A percentile compares a stretch with the other conserved stretches of the same genome.
Evolutionary conservation across 2,113 vertebrate species (phyloP).

Genomic region (Sander vitreus): DNA sequence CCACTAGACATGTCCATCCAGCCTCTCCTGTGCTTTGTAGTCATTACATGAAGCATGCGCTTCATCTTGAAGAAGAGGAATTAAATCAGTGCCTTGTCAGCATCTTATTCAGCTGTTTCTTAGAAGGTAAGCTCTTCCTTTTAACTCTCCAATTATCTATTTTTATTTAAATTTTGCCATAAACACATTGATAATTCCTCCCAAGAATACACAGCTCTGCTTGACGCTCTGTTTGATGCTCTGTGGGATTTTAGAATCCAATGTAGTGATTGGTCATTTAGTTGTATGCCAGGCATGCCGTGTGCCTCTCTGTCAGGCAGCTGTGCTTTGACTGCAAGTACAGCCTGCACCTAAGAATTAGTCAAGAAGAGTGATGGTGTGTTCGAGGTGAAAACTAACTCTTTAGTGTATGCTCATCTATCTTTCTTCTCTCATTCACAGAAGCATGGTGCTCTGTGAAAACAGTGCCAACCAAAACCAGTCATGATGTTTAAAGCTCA

Average conservation of each 20-base stretch:
- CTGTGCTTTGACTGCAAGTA: slow-evolving; percentile 45
- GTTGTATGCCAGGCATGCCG: slow-evolving; percentile 40
- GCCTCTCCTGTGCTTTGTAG: slow-evolving; percentile 21
- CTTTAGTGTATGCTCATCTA: slow-evolving; percentile 65
- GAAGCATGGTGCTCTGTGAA: slow-evolving; percentile 42
- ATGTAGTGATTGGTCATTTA: slow-evolving; percentile 65
- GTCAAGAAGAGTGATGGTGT: slow-evolving; percentile 79
- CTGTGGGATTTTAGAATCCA: slow-evolving; percentile 14
- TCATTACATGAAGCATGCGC: slow-evolving; percentile 3
- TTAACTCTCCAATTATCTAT: slow-evolving; percentile 4
- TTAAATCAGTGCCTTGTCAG: slow-evolving; percentile 32
- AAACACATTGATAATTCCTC: slow-evolving; percentile 21
- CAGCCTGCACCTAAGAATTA: slow-evolving; percentile 67
- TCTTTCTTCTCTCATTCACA: slow-evolving; percentile 66
- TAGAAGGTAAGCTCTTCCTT: background rate
- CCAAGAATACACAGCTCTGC: slow-evolving; percentile 11
- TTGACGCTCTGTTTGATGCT: slow-evolving; percentile 21
- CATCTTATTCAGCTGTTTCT: slow-evolving; percentile 6
- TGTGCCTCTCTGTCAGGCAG: slow-evolving; percentile 47
- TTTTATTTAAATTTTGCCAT: slow-evolving; percentile 23
- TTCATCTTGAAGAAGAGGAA: slow-evolving; percentile 13
- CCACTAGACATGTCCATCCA: slow-evolving; percentile 38
- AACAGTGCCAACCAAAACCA: slow-evolving; percentile 58
- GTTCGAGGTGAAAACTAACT: slow-evolving; percentile 82
- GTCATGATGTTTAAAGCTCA: slow-evolving; percentile 58